These are phyloP conservation scores for Mythimna pallens DNA, from an alignment of 2,888 invertebrate genomes.

Conservation along the genomic window DNA sequence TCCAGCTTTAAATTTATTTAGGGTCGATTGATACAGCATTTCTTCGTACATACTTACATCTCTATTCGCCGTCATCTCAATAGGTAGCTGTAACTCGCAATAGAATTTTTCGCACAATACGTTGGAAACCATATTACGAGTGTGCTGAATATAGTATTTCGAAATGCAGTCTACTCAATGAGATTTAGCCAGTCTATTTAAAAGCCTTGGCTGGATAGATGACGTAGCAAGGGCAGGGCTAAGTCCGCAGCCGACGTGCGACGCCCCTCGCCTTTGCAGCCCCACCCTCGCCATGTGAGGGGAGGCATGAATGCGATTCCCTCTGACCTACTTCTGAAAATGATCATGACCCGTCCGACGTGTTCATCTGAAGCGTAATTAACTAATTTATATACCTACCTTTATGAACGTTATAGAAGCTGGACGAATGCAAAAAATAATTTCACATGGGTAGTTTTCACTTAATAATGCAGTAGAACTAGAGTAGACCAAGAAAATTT, in stretches of 20 bases:
- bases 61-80: not conserved
- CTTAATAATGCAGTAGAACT: not conserved
- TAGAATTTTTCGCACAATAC: not conserved
- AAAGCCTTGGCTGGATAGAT: conserved; percentile 48
- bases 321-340: conserved; percentile 80
- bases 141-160: not conserved
- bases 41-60: not conserved
- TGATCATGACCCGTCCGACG: conserved; percentile 82
- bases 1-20: not conserved
- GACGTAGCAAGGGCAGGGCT: conserved; percentile 70
- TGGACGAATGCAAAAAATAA: not conserved
- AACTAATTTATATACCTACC: conserved; percentile 22
- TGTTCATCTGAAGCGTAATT: conserved; percentile 51
- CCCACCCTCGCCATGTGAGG: conserved; percentile 51
- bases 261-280: conserved; percentile 37
- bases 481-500: not conserved
- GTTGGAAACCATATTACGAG: not conserved
- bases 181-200: conserved; percentile 38
- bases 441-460: not conserved
- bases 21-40: not conserved
- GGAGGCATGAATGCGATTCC: conserved; percentile 77
- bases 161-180: conserved; percentile 43
- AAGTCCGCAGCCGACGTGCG: conserved; percentile 36
- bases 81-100: not conserved
- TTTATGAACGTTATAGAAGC: conserved; percentile 9